Conservation (phyloP, 2,797 vertebrate genomes). For the Hyperoplus immaculatus region DNA sequence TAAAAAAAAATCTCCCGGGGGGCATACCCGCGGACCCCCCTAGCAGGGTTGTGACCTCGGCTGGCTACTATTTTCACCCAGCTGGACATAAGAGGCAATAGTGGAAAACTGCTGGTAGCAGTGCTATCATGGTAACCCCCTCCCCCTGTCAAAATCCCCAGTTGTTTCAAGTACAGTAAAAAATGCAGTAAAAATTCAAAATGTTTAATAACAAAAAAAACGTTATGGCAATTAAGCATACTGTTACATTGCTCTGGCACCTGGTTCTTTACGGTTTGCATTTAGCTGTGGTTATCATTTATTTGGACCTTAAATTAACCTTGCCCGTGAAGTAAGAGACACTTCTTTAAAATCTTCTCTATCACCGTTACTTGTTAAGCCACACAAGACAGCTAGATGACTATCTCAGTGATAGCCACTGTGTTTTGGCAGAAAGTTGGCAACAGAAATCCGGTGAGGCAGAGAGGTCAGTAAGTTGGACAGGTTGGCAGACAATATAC, state of each 20-base stretch:
- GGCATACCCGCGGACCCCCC: too few species aligned
- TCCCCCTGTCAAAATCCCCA: conserved; percentile 25
- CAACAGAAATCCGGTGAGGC: conserved; percentile 12
- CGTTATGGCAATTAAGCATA: not conserved
- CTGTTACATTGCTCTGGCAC: conserved; percentile 5
- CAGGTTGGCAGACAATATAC: not conserved
- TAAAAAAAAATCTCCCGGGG: too few species aligned
- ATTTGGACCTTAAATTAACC: conserved; percentile 2
- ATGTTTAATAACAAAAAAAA: not conserved
- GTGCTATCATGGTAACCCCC: too few species aligned
- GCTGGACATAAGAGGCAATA: too few species aligned
- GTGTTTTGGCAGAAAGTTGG: conserved; percentile 8
- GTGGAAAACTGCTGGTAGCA: too few species aligned
- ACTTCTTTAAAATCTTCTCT: not conserved
- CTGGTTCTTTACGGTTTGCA: not conserved
- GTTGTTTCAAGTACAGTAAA: not conserved
- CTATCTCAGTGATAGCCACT: not conserved
- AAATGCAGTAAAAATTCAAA: not conserved
- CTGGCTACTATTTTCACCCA: too few species aligned
- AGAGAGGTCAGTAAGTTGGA: conserved; percentile 20
- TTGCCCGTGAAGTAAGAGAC: too few species aligned
- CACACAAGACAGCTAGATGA: conserved; percentile 1
- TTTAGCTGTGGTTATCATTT: not conserved
- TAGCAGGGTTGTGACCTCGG: too few species aligned
- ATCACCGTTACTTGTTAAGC: not conserved